Evolutionary conservation across 2,113 vertebrate genomes (phyloP).

Genomic region (Xerus inauris): DNA sequence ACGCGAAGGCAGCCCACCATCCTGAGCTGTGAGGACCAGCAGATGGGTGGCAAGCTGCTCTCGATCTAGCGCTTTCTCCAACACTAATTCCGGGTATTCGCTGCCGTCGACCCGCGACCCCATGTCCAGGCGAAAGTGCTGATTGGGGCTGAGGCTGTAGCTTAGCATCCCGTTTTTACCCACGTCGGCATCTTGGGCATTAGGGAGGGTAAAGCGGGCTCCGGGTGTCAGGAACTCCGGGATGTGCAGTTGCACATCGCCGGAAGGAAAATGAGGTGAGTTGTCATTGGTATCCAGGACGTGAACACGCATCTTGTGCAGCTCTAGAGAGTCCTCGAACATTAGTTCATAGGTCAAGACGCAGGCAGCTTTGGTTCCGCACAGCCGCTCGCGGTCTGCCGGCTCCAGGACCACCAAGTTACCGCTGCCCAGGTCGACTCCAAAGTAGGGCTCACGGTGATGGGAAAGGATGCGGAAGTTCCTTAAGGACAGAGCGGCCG

Average conservation of each 20-base stretch:
- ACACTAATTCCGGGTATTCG: conserved; percentile 85
- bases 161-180: conserved; percentile 84
- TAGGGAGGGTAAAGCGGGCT: conserved; percentile 86
- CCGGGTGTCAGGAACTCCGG: conserved; percentile 85
- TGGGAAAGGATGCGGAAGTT: conserved; percentile 86
- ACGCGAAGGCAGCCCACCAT: conserved; percentile 82
- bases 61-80: conserved; percentile 86
- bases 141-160: conserved; percentile 84
- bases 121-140: conserved; percentile 84
- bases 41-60: conserved; percentile 83
- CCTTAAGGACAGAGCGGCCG: conserved; percentile 82
- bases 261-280: conserved; percentile 84
- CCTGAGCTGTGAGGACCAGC: conserved; percentile 85
- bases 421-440: conserved; percentile 85
- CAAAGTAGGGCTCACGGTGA: conserved; percentile 85
- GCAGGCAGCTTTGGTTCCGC: conserved; percentile 81
- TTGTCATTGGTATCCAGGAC: conserved; percentile 88
- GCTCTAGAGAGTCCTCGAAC: conserved; percentile 86
- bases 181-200: conserved; percentile 85
- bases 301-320: conserved; percentile 85
- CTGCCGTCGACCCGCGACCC: conserved; percentile 81
- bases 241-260: conserved; percentile 83
- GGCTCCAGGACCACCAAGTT: conserved; percentile 84
- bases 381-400: conserved; percentile 86
- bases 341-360: conserved; percentile 86